Base-by-base conservation (phyloP, 2,888 invertebrate species). In the Brenthis ino region DNA sequence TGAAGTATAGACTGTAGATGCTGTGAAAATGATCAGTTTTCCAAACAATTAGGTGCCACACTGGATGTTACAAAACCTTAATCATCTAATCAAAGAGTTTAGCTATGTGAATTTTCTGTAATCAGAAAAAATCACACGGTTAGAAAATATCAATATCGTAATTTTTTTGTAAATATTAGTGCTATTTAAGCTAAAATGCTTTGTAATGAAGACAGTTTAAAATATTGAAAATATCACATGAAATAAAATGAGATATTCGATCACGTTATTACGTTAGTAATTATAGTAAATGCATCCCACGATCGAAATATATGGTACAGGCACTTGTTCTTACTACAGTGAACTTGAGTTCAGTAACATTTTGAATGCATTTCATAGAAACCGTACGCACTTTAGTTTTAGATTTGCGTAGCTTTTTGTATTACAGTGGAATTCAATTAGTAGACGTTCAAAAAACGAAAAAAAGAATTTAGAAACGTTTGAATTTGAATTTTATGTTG, bases 311-410 rank as follows among this genome's bases (percentile, higher is more conserved):
- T n/a, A 37, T 14, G 33, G n/a, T 28, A 24, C 55, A 55, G 8
- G 13, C 37, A 43, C 37, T 43, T 43, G 37, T 43, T 43, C n/a
- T 56, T 56, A 56, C 56, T 56, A 37, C n/a, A 37, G 33, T 14
- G 56, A 56, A 56, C n/a, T 28, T n/a, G 33, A 56, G 14, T n/a
- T 56, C n/a, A n/a, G 33, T 56, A 33, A 33, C n/a, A 56, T 56
- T 43, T 43, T 37, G 14, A 56, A 37, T n/a, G 56, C 6, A 33
- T 56, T 56, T 28, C 8, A n/a, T 33, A 56, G 14, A 37, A 6
- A 54, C 37, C 56, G 33, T 56, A 56, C 33, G 37, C 37, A 37
- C 33, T 51, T 57, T 14, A 47, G 37, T 57, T 50, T 43, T 43
- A 43, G 37, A 43, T 43, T 43, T 43, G 37, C 37, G 37, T 43